Conservation (phyloP, 2,113 vertebrate genomes). For the Sphyrna mokarran region DNA sequence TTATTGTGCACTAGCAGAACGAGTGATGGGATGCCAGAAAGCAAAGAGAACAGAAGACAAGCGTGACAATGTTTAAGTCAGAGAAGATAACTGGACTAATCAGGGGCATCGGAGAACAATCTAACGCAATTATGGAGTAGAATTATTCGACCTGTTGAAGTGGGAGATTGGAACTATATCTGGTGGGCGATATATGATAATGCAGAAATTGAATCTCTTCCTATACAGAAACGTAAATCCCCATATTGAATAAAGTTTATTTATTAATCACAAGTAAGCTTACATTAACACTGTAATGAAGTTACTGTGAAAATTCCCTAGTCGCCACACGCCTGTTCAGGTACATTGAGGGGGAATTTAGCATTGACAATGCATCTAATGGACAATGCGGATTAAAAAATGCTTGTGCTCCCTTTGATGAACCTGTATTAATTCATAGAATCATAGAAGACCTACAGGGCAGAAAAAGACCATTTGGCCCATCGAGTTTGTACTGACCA, state of each 20-base stretch:
- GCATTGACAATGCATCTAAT: no score
- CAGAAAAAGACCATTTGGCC: no score
- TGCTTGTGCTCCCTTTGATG: no score
- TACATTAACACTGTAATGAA: neutral
- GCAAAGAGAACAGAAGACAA: neutral
- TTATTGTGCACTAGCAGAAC: neutral
- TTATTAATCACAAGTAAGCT: no score
- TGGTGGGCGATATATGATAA: no score
- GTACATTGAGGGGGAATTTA: no score
- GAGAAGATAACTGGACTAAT: neutral
- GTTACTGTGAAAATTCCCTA: no score
- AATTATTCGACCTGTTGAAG: neutral
- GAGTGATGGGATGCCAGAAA: neutral
- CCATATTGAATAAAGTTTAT: neutral
- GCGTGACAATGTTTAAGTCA: neutral
- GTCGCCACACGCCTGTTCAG: no score
- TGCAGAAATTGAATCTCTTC: neutral
- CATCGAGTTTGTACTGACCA: no score
- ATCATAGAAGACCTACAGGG: no score
- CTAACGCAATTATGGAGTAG: neutral
- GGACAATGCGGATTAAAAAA: no score
- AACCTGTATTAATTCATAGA: no score
- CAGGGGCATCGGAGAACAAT: neutral
- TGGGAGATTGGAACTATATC: neutral
- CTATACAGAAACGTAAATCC: neutral